phyloP scores from a whole-genome alignment of 2,888 invertebrate species.

The Acholoe squamosa region DNA sequence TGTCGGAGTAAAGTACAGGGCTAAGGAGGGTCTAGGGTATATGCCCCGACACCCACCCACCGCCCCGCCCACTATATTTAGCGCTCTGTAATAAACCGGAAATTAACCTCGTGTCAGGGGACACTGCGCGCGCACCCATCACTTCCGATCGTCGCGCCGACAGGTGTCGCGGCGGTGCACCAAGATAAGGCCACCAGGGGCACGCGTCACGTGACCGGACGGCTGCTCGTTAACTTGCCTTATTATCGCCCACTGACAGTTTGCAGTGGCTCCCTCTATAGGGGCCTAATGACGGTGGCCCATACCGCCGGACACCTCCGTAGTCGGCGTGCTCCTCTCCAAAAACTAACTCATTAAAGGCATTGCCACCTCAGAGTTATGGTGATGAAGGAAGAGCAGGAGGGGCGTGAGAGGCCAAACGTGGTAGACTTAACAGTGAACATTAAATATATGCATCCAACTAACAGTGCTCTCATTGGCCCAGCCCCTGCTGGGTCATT shows the following conservation, averaged over 20 bases:
- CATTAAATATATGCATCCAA: too few relatives aligned
- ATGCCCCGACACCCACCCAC: background rate
- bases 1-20: background rate
- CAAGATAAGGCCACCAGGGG: constrained; percentile 22
- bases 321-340: too few relatives aligned
- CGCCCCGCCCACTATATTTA: background rate
- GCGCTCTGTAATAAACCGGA: constrained; percentile 11
- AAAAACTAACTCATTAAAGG: too few relatives aligned
- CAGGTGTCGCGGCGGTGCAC: constrained; percentile 25
- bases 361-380: too few relatives aligned
- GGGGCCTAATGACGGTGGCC: background rate
- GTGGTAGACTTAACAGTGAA: too few relatives aligned
- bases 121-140: background rate
- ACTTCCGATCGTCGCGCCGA: constrained; percentile 12
- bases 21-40: background rate
- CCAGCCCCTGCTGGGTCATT: too few relatives aligned
- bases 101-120: constrained; percentile 12
- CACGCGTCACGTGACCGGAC: constrained; percentile 11
- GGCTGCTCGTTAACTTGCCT: constrained; percentile 10
- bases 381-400: too few relatives aligned
- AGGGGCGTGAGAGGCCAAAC: too few relatives aligned
- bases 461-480: too few relatives aligned
- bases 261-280: background rate
- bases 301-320: background rate
- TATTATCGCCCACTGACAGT: constrained; percentile 13